These are phyloP conservation scores for Chiloscyllium plagiosum DNA, from an alignment of 2,113 vertebrate genomes.

Conservation along the genomic window DNA sequence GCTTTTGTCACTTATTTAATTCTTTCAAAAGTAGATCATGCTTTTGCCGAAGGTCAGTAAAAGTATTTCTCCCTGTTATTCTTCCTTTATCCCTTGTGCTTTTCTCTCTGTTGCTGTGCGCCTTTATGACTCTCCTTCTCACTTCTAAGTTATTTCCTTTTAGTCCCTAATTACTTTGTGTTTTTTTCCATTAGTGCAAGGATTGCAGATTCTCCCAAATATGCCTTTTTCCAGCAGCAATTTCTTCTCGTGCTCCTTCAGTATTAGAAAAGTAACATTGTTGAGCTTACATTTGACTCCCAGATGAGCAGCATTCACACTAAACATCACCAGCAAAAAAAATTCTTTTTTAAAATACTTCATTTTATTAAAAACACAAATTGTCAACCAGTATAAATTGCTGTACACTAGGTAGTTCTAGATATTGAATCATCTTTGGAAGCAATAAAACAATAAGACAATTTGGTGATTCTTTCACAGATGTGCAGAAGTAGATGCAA, in stretches of 20 bases:
- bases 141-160: neutral
- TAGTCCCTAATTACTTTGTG: neutral
- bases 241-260: neutral
- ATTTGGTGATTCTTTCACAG: neutral
- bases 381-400: neutral
- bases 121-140: neutral
- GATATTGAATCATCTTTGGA: neutral
- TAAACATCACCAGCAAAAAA: neutral
- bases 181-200: neutral
- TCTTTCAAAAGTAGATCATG: neutral
- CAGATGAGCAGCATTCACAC: neutral
- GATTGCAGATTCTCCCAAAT: neutral
- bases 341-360: neutral
- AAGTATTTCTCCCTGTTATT: neutral
- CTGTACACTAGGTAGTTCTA: neutral
- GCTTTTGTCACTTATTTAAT: neutral
- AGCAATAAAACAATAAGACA: neutral
- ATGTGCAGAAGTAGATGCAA: neutral
- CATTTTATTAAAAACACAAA: constrained; percentile 8
- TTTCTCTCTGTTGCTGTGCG: neutral
- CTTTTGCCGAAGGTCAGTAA: neutral
- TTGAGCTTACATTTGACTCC: neutral
- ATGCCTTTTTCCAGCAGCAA: neutral
- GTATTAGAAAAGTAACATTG: neutral
- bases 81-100: neutral